A percentile compares a stretch with the other conserved stretches of the same genome.
Conservation (phyloP, 2,888 invertebrate species). For the Patella depressa region DNA sequence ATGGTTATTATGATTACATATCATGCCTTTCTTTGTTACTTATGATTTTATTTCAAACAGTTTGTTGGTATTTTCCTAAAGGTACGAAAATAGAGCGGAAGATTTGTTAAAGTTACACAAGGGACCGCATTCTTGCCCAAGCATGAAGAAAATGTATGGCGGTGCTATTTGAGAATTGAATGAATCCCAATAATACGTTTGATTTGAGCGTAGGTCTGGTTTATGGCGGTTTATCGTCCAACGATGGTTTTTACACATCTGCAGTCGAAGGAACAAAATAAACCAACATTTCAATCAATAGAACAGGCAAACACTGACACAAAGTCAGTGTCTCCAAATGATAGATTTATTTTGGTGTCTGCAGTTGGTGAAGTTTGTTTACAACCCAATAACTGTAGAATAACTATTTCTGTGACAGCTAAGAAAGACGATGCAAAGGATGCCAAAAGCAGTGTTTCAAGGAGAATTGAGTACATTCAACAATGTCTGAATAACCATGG, state of each 20-base stretch:
- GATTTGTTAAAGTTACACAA: conserved; percentile 23
- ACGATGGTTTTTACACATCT: conserved; percentile 44
- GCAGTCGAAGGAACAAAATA: not conserved
- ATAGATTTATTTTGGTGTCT: conserved; percentile 57
- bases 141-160: too few species aligned
- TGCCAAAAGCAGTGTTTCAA: conserved; percentile 63
- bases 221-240: conserved; percentile 43
- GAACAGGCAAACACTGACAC: conserved; percentile 13
- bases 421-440: conserved; percentile 62
- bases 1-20: too few species aligned
- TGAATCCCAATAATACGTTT: too few species aligned
- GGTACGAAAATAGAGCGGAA: not conserved
- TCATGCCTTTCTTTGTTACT: too few species aligned
- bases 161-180: too few species aligned
- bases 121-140: conserved; percentile 2
- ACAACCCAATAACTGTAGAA: conserved; percentile 62
- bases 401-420: conserved; percentile 53
- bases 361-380: conserved; percentile 61
- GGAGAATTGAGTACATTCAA: conserved; percentile 63
- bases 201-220: not conserved
- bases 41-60: too few species aligned
- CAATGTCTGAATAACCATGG: conserved; percentile 64
- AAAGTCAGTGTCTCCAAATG: conserved; percentile 13
- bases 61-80: too few species aligned
- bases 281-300: not conserved